These are phyloP conservation scores for Labeo calbasu DNA, from an alignment of 2,797 vertebrate genomes.

Conservation along the genomic window DNA sequence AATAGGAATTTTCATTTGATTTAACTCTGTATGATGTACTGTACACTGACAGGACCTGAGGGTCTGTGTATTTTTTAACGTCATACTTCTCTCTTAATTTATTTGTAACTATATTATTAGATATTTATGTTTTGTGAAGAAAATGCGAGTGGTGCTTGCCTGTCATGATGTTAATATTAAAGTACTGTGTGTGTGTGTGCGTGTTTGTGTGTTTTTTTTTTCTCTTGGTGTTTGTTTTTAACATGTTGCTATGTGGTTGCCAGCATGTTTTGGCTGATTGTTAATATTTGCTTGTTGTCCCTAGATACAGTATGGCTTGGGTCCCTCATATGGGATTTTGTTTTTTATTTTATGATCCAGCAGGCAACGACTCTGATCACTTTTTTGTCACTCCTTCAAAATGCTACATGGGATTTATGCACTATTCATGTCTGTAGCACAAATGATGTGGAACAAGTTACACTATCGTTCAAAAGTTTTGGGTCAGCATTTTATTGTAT, in stretches of 20 bases:
- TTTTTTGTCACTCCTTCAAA: background rate
- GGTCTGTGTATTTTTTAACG: background rate
- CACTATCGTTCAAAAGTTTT: background rate
- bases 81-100: background rate
- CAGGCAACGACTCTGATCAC: background rate
- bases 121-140: background rate
- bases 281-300: background rate
- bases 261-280: background rate
- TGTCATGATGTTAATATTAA: no score
- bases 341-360: background rate
- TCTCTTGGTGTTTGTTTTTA: background rate
- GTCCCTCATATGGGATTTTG: background rate
- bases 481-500: background rate
- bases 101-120: background rate
- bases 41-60: background rate
- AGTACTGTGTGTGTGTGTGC: no score
- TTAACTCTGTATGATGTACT: slow-evolving; percentile 10
- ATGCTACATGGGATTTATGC: background rate
- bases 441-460: background rate
- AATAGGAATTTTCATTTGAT: slow-evolving; percentile 33
- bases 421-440: background rate
- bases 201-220: no score
- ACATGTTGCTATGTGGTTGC: background rate
- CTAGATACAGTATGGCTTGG: background rate
- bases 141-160: background rate